Conservation (phyloP, 2,113 vertebrate genomes). For the Zosterops pallidus region DNA sequence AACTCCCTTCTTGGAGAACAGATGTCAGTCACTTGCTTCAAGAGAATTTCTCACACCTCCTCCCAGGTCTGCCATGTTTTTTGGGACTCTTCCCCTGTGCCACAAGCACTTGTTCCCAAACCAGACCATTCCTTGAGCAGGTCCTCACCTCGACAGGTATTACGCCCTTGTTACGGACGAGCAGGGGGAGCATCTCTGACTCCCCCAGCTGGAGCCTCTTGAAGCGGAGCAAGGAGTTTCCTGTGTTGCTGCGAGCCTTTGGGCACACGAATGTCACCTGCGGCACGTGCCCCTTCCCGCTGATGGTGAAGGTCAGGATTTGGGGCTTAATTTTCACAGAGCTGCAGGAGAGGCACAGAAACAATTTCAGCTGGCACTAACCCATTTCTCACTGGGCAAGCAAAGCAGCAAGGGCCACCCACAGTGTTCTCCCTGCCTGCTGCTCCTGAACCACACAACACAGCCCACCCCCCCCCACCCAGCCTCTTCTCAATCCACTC, state of each 20-base stretch:
- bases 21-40: background rate
- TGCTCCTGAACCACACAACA: background rate
- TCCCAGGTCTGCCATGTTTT: background rate
- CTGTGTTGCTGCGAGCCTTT: slow-evolving; percentile 59
- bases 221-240: slow-evolving; percentile 82
- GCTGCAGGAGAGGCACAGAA: slow-evolving; percentile 40
- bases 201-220: slow-evolving; percentile 74
- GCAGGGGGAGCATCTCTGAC: slow-evolving; percentile 72
- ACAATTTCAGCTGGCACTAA: background rate
- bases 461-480: background rate
- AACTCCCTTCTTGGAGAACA: background rate
- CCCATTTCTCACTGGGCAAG: background rate
- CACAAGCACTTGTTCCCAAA: background rate
- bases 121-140: background rate
- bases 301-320: slow-evolving; percentile 78
- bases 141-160: slow-evolving; percentile 79
- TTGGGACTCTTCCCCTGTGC: background rate
- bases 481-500: background rate
- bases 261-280: slow-evolving; percentile 79
- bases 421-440: background rate
- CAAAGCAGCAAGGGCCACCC: background rate
- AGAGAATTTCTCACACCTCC: background rate
- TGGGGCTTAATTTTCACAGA: slow-evolving; percentile 2
- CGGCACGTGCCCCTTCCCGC: slow-evolving; percentile 84
- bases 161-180: slow-evolving; percentile 79